These are phyloP conservation scores for Nylanderia fulva DNA, from an alignment of 1,140 invertebrate genomes.

Conservation along the genomic window DNA sequence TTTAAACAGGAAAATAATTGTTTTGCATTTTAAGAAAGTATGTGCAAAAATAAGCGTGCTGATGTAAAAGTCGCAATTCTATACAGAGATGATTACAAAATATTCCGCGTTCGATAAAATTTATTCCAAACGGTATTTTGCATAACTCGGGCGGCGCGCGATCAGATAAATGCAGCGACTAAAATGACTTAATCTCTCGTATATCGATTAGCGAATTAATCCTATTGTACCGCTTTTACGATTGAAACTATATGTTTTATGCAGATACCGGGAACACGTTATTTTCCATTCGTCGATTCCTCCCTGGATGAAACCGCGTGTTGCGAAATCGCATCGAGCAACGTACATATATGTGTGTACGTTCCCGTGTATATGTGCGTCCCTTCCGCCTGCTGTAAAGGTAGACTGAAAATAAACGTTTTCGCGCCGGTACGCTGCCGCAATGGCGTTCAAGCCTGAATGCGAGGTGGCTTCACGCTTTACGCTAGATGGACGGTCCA, in stretches of 20 bases:
- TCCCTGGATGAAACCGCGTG: slow-evolving; percentile 61
- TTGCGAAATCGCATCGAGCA: slow-evolving; percentile 63
- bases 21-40: background rate
- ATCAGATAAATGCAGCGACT: background rate
- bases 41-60: background rate
- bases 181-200: slow-evolving; percentile 11
- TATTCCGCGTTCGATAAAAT: background rate
- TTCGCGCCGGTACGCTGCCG: slow-evolving; percentile 51
- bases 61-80: background rate
- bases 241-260: background rate
- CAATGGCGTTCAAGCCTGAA: slow-evolving; percentile 32
- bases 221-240: slow-evolving; percentile 4
- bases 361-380: slow-evolving; percentile 16
- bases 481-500: slow-evolving; percentile 24
- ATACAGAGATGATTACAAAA: background rate
- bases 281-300: slow-evolving; percentile 65
- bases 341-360: slow-evolving; percentile 12
- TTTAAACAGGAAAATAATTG: background rate
- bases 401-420: slow-evolving; percentile 73
- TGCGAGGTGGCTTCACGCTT: slow-evolving; percentile 30
- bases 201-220: slow-evolving; percentile 25
- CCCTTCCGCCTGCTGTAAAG: slow-evolving; percentile 62
- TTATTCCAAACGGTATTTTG: slow-evolving; percentile 27
- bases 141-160: background rate
- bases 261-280: slow-evolving; percentile 12